These are phyloP conservation scores for Gisinianus flammeolus DNA, from an alignment of 2,888 invertebrate species.

Conservation along the genomic window DNA sequence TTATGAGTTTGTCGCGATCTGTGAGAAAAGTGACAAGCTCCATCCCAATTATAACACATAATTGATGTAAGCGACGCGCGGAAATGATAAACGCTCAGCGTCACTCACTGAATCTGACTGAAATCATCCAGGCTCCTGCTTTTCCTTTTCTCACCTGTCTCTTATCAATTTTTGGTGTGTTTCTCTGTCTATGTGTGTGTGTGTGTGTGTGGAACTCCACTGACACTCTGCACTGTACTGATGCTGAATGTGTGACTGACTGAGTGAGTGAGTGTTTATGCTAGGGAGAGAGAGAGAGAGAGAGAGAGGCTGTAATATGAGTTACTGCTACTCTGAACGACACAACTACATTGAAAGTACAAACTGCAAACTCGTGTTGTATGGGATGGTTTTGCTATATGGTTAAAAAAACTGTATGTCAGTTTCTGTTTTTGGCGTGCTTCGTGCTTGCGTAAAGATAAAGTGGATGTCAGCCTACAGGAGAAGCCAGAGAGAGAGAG, in stretches of 20 bases:
- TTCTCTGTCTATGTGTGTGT: too few relatives aligned
- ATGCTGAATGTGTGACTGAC: neutral
- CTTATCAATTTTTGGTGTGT: conserved; percentile 27
- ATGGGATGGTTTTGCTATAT: neutral
- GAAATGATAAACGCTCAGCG: conserved; percentile 17
- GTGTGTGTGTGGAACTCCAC: neutral
- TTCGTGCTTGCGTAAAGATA: neutral
- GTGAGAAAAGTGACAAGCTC: conserved; percentile 39
- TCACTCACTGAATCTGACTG: conserved; percentile 31
- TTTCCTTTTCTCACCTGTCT: conserved; percentile 27
- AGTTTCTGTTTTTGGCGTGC: neutral
- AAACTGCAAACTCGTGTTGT: neutral
- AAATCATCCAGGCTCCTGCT: conserved; percentile 27
- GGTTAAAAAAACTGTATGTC: neutral
- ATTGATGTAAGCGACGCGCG: neutral
- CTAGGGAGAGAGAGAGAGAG: conserved; percentile 8
- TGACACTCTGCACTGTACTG: neutral
- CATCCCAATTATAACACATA: conserved; percentile 11
- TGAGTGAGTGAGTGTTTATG: conserved; percentile 4
- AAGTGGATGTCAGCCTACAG: neutral
- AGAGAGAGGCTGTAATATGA: neutral
- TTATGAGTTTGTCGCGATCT: conserved; percentile 41
- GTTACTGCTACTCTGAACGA: neutral
- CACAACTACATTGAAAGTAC: too few relatives aligned
- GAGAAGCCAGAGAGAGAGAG: neutral